A percentile compares a stretch with the other conserved stretches of the same genome.
These are phyloP conservation scores for Otocyon megalotis DNA, from an alignment of 2,113 vertebrate genomes.

Conservation along the genomic window DNA sequence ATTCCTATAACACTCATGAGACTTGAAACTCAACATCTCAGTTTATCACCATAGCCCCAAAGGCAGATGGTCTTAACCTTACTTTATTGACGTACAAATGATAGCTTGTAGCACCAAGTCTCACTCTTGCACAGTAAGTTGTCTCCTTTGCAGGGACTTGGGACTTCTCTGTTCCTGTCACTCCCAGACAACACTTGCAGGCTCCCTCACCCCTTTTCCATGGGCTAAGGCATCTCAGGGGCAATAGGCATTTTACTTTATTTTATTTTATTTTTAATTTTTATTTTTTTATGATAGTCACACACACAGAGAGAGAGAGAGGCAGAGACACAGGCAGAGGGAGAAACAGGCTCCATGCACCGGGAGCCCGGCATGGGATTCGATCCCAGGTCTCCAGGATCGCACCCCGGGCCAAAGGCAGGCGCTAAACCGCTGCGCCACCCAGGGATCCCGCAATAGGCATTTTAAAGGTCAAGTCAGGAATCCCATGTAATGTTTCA, in stretches of 20 bases:
- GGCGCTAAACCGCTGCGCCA: no score
- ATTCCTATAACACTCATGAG: background rate
- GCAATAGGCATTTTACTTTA: background rate
- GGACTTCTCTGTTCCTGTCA: background rate
- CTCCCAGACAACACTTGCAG: background rate
- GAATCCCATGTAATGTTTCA: background rate
- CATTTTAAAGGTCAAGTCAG: background rate
- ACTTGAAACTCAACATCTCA: background rate
- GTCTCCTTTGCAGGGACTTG: background rate
- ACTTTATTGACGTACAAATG: background rate
- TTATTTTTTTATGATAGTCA: no score
- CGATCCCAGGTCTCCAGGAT: no score
- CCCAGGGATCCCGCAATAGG: no score
- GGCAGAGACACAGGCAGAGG: no score
- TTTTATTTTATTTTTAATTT: no score
- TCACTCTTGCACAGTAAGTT: background rate
- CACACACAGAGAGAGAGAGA: no score
- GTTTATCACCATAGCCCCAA: background rate
- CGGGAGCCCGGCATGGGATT: no score
- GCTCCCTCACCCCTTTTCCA: background rate
- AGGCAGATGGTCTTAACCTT: background rate
- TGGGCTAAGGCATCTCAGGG: background rate
- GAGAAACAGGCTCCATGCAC: no score
- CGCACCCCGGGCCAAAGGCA: no score
- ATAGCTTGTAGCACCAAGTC: background rate